Evolutionary conservation across 2,113 vertebrate species (phyloP).

Genomic region (Ptilorrhoa leucosticta): DNA sequence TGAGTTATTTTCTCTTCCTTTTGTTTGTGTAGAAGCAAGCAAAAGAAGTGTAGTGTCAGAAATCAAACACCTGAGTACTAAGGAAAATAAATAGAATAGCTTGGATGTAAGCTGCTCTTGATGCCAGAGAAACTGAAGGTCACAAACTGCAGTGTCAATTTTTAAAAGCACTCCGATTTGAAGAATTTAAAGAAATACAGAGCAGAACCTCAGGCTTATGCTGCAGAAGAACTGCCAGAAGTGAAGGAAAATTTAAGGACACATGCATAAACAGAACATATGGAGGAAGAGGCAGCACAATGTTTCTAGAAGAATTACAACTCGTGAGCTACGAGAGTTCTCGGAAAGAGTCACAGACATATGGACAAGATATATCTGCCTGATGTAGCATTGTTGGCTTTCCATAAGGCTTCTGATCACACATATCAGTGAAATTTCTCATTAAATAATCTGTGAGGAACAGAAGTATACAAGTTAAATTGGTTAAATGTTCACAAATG

Average conservation of each 20-base stretch:
- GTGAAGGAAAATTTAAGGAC: background rate
- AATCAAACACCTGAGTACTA: background rate
- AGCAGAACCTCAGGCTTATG: background rate
- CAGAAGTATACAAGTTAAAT: background rate
- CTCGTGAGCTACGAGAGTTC: background rate
- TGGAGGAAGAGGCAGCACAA: background rate
- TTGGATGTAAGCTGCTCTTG: background rate
- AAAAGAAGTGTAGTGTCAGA: background rate
- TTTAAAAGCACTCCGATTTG: background rate
- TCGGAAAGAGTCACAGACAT: background rate
- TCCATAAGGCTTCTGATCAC: background rate
- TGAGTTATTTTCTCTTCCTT: background rate
- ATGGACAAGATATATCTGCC: background rate
- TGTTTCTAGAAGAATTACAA: background rate
- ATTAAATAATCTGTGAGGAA: background rate
- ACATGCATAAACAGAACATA: background rate
- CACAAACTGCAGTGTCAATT: background rate
- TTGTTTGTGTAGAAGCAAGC: background rate
- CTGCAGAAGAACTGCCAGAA: background rate
- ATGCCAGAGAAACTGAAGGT: background rate
- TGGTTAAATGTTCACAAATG: background rate
- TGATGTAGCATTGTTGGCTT: background rate
- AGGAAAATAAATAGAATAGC: background rate
- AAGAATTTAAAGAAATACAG: background rate
- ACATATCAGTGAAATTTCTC: background rate